Conservation (phyloP, 92 coral and sea anemone genomes). For the Blastomussa wellsi region DNA sequence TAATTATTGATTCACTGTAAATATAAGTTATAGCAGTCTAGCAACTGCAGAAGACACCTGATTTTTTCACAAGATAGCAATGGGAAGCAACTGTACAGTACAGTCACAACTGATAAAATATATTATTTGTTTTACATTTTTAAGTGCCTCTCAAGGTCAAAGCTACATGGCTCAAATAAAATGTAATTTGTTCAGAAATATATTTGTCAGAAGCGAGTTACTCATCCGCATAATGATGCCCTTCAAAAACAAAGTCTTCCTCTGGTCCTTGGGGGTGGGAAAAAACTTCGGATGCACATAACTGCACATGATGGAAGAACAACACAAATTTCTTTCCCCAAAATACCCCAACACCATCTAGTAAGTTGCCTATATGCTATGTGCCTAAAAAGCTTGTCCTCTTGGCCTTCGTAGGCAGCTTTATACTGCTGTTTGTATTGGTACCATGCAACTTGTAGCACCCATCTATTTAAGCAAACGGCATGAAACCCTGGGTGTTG, state of each 20-base stretch:
- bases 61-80: not conserved
- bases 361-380: slow-evolving; percentile 43
- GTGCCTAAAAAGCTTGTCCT: slow-evolving; percentile 37
- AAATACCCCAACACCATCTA: slow-evolving; percentile 44
- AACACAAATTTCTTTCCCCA: slow-evolving; percentile 39
- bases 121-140: not conserved
- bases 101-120: not conserved
- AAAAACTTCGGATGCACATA: slow-evolving; percentile 34
- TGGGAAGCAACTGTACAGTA: not conserved
- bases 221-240: slow-evolving; percentile 34
- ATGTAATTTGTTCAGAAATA: no score
- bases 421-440: slow-evolving; percentile 37
- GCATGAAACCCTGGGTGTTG: slow-evolving; percentile 39
- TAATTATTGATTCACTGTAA: no score
- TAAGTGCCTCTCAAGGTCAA: no score
- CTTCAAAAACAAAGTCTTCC: slow-evolving; percentile 49
- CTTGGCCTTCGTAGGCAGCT: slow-evolving; percentile 18
- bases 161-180: no score
- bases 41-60: not conserved
- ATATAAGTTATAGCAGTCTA: no score
- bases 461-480: slow-evolving; percentile 40
- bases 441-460: slow-evolving; percentile 31
- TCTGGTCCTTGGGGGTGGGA: slow-evolving; percentile 44
- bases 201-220: not conserved
- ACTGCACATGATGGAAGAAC: slow-evolving; percentile 48